phyloP scores from a whole-genome alignment of 2,888 invertebrate genomes.

The Cephus sareptanus region DNA sequence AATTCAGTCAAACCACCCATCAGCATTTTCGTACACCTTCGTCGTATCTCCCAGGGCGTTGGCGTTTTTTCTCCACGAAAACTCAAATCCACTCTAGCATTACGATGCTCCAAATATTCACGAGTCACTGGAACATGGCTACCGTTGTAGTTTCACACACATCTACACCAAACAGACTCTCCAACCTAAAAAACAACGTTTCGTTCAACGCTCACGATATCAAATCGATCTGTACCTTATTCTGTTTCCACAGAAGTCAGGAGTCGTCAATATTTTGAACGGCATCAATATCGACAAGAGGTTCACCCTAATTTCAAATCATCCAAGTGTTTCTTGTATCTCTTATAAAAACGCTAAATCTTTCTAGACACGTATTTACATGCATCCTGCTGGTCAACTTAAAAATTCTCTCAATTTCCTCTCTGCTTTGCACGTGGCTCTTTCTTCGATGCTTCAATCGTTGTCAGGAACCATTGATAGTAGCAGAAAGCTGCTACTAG shows the following conservation, averaged over 20 bases:
- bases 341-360: background rate
- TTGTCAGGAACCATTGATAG: background rate
- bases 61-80: background rate
- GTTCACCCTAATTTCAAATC: background rate
- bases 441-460: background rate
- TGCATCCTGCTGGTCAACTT: background rate
- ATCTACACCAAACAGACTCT: background rate
- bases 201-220: background rate
- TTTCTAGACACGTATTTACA: background rate
- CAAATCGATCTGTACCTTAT: background rate
- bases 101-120: background rate
- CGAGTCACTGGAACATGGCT: background rate
- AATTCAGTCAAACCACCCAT: background rate
- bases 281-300: constrained; percentile 17
- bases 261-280: constrained; percentile 13
- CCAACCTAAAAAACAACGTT: background rate
- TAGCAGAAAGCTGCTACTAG: background rate
- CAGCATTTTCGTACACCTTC: background rate
- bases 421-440: background rate
- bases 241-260: background rate
- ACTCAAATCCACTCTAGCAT: background rate
- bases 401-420: background rate
- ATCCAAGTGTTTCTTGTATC: background rate
- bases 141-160: background rate
- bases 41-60: background rate